A percentile compares a stretch with the other conserved stretches of the same genome.
Evolutionary conservation across 2,113 vertebrate genomes (phyloP).

Genomic region (Emydura subglobosa): DNA sequence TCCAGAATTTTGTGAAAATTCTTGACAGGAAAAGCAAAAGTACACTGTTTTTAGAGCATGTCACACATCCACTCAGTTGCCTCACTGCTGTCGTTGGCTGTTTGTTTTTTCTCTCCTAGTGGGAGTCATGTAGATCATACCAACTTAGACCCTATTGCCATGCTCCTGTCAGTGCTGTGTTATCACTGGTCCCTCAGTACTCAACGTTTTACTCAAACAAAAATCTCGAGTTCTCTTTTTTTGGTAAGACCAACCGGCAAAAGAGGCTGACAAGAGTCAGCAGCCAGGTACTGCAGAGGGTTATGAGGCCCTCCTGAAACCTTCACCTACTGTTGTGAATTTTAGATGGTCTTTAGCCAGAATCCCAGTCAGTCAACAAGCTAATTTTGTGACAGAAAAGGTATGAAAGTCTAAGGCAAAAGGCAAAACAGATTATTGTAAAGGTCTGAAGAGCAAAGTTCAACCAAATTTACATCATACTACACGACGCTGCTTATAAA

Average conservation of each 20-base stretch:
- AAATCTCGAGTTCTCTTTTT: background rate
- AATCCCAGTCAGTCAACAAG: constrained; percentile 4
- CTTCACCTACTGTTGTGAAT: background rate
- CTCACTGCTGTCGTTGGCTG: rapidly evolving
- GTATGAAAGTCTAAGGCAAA: constrained; percentile 38
- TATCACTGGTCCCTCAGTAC: background rate
- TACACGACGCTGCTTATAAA: constrained; percentile 62
- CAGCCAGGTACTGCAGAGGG: background rate
- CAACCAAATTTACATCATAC: constrained; percentile 49
- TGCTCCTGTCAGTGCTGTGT: background rate
- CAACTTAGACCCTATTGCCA: background rate
- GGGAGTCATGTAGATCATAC: background rate
- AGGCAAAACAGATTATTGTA: constrained; percentile 39
- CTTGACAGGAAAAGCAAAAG: background rate
- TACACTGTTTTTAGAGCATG: constrained; percentile 20
- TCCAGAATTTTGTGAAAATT: constrained; percentile 20
- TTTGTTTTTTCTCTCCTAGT: background rate
- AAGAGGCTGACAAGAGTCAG: background rate
- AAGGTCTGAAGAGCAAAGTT: constrained; percentile 50
- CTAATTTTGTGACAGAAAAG: constrained; percentile 17
- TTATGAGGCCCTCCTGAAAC: background rate
- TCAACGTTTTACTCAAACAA: background rate
- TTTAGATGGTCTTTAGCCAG: background rate
- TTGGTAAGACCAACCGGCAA: background rate
- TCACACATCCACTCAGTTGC: rapidly evolving